Conservation (phyloP, 37 sponge, comb jelly and placozoan genomes). For the Agelas oroides region DNA sequence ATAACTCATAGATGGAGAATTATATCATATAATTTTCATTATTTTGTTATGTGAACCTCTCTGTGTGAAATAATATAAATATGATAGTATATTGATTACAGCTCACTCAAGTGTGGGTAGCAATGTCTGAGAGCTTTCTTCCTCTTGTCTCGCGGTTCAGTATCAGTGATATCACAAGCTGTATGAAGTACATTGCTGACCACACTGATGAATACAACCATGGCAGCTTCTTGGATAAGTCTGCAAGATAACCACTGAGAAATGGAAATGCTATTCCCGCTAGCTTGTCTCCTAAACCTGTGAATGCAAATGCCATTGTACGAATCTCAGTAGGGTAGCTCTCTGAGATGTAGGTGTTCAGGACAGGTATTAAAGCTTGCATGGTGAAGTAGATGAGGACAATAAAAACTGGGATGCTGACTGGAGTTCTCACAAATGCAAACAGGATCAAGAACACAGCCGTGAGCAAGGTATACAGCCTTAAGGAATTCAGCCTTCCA, state of each 20-base stretch:
- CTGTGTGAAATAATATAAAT: too few species aligned
- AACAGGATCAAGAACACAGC: slow-evolving; percentile 34
- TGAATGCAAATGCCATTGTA: background rate
- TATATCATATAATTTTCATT: too few species aligned
- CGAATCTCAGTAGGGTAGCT: slow-evolving; percentile 53
- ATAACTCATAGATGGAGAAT: too few species aligned
- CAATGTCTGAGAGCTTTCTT: slow-evolving; percentile 13
- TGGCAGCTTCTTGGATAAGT: background rate
- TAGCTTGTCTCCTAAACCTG: background rate
- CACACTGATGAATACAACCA: slow-evolving; percentile 57
- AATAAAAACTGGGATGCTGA: slow-evolving; percentile 34
- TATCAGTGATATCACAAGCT: slow-evolving; percentile 23
- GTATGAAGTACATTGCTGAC: slow-evolving; percentile 20
- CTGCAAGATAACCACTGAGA: slow-evolving; percentile 45
- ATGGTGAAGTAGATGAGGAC: slow-evolving; percentile 50
- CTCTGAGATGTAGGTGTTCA: slow-evolving; percentile 54
- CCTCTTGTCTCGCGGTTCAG: slow-evolving; percentile 41
- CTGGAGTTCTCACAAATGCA: slow-evolving; percentile 22
- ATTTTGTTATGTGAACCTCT: too few species aligned
- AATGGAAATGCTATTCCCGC: slow-evolving; percentile 17
- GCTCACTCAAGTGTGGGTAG: too few species aligned
- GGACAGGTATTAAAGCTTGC: slow-evolving; percentile 12
- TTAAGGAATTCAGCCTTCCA: slow-evolving; percentile 47
- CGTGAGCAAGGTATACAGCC: slow-evolving; percentile 24
- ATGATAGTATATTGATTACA: too few species aligned